Conservation (phyloP, 2,888 invertebrate genomes). For the Erebia aethiops region DNA sequence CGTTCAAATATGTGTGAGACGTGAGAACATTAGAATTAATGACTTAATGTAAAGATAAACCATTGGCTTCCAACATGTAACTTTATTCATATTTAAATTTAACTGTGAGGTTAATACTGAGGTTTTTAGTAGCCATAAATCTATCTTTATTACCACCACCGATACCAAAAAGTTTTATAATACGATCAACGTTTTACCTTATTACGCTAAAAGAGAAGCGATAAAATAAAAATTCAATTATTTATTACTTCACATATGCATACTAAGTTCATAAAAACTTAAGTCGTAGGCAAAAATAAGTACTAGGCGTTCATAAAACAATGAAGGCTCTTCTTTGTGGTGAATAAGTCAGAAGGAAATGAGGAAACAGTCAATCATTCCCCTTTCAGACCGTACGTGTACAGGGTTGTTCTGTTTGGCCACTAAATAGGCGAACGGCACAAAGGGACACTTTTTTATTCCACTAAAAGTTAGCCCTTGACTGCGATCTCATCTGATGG, state of each 20-base stretch:
- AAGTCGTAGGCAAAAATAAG: not conserved
- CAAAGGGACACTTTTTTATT: too few relatives aligned
- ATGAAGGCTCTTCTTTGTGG: conserved; percentile 45
- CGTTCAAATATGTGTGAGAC: not conserved
- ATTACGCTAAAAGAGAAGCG: not conserved
- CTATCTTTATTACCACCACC: conserved; percentile 27
- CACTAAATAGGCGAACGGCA: conserved; percentile 31
- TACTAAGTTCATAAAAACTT: too few relatives aligned
- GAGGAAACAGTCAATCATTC: conserved; percentile 79
- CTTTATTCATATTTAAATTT: conserved; percentile 25
- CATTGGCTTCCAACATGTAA: conserved; percentile 4
- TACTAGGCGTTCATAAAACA: conserved; percentile 59
- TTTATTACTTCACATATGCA: not conserved
- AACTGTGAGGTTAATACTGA: not conserved
- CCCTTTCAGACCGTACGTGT: conserved; percentile 56
- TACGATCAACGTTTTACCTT: not conserved
- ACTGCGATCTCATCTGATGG: too few relatives aligned
- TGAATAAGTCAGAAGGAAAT: conserved; percentile 68
- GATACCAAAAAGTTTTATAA: not conserved
- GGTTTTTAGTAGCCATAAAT: conserved; percentile 27
- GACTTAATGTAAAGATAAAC: conserved; percentile 21
- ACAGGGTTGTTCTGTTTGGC: conserved; percentile 43
- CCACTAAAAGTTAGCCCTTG: too few relatives aligned
- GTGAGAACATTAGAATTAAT: conserved; percentile 1
- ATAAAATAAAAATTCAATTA: not conserved